phyloP scores from a whole-genome alignment of 2,888 invertebrate species.

The Penaeus monodon region DNA sequence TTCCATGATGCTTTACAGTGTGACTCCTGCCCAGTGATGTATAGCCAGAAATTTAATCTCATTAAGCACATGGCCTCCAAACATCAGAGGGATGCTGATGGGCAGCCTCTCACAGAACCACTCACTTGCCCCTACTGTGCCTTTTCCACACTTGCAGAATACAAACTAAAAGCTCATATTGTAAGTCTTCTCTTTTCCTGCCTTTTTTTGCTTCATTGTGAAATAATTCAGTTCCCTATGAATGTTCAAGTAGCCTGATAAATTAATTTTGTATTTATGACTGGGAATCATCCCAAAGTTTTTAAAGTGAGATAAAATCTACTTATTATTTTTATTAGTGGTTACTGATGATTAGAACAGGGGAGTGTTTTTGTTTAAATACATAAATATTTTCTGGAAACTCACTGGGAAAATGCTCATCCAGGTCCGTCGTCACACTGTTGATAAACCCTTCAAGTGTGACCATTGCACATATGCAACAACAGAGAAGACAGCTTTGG shows the following conservation, averaged over 20 bases:
- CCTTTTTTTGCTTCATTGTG: neutral
- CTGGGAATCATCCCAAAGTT: too few relatives aligned
- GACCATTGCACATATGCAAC: constrained; percentile 67
- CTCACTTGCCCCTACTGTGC: constrained; percentile 65
- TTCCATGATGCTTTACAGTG: constrained; percentile 5
- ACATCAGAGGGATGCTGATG: constrained; percentile 66
- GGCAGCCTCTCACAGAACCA: constrained; percentile 64
- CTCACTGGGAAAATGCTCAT: neutral
- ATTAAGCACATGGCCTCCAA: constrained; percentile 67
- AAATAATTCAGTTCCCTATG: neutral
- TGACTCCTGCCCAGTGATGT: constrained; percentile 65
- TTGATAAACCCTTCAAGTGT: constrained; percentile 66
- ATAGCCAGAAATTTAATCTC: constrained; percentile 67
- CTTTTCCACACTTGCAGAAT: constrained; percentile 66
- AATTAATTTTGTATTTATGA: too few relatives aligned
- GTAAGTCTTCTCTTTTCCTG: constrained; percentile 59
- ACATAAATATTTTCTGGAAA: too few relatives aligned
- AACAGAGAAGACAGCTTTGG: constrained; percentile 67
- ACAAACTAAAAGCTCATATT: constrained; percentile 67
- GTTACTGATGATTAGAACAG: neutral
- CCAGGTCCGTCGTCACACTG: constrained; percentile 54
- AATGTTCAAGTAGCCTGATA: too few relatives aligned
- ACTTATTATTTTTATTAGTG: neutral
- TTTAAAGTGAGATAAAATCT: neutral
- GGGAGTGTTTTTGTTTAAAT: neutral